A percentile compares a stretch with the other conserved stretches of the same genome.
These are phyloP conservation scores for Diaperis boleti DNA, from an alignment of 2,888 invertebrate genomes.

Conservation along the genomic window DNA sequence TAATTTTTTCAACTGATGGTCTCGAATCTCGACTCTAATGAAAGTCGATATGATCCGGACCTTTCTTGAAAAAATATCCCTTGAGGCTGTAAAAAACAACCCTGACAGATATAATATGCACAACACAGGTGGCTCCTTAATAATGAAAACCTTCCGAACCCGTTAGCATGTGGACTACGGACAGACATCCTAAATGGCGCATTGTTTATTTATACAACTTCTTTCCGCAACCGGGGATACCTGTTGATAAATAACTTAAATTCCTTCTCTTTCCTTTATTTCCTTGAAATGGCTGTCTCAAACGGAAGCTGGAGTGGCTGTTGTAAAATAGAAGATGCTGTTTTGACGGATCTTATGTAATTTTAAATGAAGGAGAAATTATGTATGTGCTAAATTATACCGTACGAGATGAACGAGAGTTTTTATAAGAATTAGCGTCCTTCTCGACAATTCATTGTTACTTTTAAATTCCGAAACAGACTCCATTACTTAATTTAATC, in stretches of 20 bases:
- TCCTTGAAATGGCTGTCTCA: constrained; percentile 3
- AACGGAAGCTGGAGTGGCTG: constrained; percentile 7
- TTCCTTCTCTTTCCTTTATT: constrained; percentile 12
- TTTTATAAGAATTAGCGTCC: too few species aligned
- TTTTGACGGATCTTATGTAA: not conserved
- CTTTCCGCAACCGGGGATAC: constrained; percentile 20
- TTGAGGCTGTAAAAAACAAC: not conserved
- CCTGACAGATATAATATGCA: constrained; percentile 9
- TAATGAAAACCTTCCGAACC: constrained; percentile 28
- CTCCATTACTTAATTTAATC: too few species aligned
- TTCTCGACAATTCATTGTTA: too few species aligned
- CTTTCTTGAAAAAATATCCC: not conserved
- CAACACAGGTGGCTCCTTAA: constrained; percentile 37
- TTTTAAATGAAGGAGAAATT: constrained; percentile 1
- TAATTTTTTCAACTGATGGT: not conserved
- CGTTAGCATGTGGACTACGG: constrained; percentile 7
- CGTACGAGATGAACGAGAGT: too few species aligned
- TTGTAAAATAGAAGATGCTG: constrained; percentile 7
- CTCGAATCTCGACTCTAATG: constrained; percentile 11
- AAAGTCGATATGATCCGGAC: constrained; percentile 12
- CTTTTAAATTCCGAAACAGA: too few species aligned
- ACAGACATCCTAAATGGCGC: constrained; percentile 20
- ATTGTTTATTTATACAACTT: constrained; percentile 24
- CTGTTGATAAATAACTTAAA: constrained; percentile 27
- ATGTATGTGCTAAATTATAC: too few species aligned